Conservation (phyloP, 2,797 vertebrate species). For the Enteromius fasciolatus region DNA sequence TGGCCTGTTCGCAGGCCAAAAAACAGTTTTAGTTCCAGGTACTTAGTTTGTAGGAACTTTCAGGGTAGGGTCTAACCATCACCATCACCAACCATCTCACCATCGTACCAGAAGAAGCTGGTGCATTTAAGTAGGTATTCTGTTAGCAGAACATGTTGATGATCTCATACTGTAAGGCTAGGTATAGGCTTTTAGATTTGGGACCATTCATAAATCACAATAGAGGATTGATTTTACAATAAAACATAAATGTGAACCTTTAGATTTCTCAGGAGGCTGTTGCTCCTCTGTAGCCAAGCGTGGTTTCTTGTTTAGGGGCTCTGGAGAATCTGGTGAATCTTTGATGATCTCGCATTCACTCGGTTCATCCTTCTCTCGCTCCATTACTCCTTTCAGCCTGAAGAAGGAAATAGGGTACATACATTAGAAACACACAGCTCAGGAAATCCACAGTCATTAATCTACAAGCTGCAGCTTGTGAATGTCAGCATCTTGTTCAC, state of each 20-base stretch:
- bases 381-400: slow-evolving; percentile 88
- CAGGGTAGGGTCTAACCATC: too few relatives aligned
- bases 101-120: not conserved
- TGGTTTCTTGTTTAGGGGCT: slow-evolving; percentile 96
- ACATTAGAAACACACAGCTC: slow-evolving; percentile 17
- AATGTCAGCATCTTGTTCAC: slow-evolving; percentile 4
- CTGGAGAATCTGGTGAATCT: slow-evolving; percentile 97
- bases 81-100: not conserved
- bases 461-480: not conserved
- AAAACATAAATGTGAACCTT: slow-evolving; percentile 78
- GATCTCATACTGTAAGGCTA: not conserved
- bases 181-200: not conserved
- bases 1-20: too few relatives aligned
- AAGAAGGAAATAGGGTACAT: slow-evolving; percentile 13
- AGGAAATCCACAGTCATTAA: not conserved
- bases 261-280: slow-evolving; percentile 86
- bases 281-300: slow-evolving; percentile 86
- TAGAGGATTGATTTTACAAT: not conserved
- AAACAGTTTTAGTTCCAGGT: too few relatives aligned
- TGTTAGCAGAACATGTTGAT: not conserved
- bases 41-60: too few relatives aligned
- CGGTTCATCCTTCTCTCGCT: slow-evolving; percentile 90
- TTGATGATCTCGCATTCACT: slow-evolving; percentile 93
- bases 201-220: not conserved
- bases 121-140: not conserved